Conservation (phyloP, 2,888 invertebrate genomes). For the Mythimna albipuncta region DNA sequence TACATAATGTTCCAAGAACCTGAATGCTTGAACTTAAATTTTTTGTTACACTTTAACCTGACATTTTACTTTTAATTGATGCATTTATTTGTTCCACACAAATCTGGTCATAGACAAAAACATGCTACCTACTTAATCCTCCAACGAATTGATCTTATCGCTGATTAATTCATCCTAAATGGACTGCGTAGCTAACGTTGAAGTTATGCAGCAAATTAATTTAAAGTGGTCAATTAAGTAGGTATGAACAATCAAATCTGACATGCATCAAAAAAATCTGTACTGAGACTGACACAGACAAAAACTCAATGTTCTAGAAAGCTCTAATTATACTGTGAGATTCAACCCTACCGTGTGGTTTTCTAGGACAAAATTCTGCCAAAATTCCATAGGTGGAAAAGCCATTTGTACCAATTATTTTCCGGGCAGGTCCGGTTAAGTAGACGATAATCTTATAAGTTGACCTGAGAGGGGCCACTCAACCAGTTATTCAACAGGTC, state of each 20-base stretch:
- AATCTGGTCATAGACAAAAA: neutral
- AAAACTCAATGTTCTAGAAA: neutral
- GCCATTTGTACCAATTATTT: neutral
- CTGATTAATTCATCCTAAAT: constrained; percentile 13
- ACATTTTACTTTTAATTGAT: constrained; percentile 4
- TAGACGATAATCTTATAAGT: too few species aligned
- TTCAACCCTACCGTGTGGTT: neutral
- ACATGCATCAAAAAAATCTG: neutral
- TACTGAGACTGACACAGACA: neutral
- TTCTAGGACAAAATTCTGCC: neutral
- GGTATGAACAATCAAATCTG: constrained; percentile 2
- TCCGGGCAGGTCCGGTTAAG: too few species aligned
- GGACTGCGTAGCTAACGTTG: neutral
- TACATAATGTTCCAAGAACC: neutral
- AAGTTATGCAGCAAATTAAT: constrained; percentile 6
- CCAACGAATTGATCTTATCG: neutral
- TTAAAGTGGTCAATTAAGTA: constrained; percentile 11
- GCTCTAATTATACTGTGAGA: too few species aligned
- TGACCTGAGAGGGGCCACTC: too few species aligned
- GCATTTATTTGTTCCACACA: too few species aligned
- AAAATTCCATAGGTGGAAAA: neutral
- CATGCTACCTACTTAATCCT: neutral
- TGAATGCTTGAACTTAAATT: neutral
- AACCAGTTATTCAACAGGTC: too few species aligned
- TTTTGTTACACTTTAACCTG: neutral